Evolutionary conservation across 2,113 vertebrate species (phyloP), one percentile per base, ranked within the genome.

Genomic region (Tachysurus vachellii): DNA sequence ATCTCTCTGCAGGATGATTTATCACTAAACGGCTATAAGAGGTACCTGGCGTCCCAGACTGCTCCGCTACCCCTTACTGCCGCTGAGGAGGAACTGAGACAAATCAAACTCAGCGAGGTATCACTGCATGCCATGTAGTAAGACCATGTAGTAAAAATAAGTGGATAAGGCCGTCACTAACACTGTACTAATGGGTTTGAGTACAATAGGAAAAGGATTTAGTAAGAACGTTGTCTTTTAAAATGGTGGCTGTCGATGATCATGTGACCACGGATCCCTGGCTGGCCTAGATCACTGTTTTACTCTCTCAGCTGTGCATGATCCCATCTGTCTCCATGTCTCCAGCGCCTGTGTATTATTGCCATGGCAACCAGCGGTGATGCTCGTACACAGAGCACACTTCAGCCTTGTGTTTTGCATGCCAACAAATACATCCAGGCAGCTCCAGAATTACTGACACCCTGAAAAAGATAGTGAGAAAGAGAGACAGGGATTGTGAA

Each of bases 61-160:
- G 95, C 95, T 70, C 97, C 97, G 59, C 95, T 95, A 1, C 97
- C 97, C 19, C 79, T 98, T 90, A 97, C 96, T 71, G 95, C 96
- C 82, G 96, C 96, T 85, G 97, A 98, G 93, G 96, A 97, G 92
- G 96, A 97, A 88, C 95, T 97, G 92, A 93, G 96, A 57, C 95
- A 96, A 92, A 97, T 98, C 92, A 97, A 95, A 94, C 96, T 97
- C 85, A 96, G 93, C 0, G 97, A 97, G 97, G 97, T 98, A 95
- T 31, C 59, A 17, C 42, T 84, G 31, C 44, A 66, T 17, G 47
- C 9, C 47, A 16, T 19, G 47, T 53, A n/a, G 23, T 14, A 36
- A 70, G 28, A 70, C 66, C 36, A 36, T 36, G 36, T 36, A 36
- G 36, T 21, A 9, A 71, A 71, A 50, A 50, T 50, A 7, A 50